A percentile compares a stretch with the other conserved stretches of the same genome.
Evolutionary conservation across 2,797 vertebrate genomes (phyloP).

Genomic region (Fundulus diaphanus): DNA sequence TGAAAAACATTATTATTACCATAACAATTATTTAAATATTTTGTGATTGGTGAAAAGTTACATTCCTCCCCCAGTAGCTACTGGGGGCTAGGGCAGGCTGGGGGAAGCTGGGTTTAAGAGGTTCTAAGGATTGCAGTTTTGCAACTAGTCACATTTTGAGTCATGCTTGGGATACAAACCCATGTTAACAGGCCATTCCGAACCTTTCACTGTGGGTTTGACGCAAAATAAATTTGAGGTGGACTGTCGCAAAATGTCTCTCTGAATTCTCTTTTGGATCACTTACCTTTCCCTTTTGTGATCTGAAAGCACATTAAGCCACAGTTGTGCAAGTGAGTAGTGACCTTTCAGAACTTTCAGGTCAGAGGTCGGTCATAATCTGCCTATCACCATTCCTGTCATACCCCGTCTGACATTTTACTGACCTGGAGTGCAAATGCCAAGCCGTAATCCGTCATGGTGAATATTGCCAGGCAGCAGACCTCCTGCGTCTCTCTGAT

Average conservation of each 20-base stretch:
- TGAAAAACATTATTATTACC: too few species aligned
- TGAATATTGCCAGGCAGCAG: slow-evolving; percentile 36
- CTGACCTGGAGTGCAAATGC: slow-evolving; percentile 80
- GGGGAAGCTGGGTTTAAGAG: too few species aligned
- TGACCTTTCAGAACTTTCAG: slow-evolving; percentile 75
- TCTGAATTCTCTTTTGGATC: slow-evolving; percentile 27
- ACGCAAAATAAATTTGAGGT: slow-evolving; percentile 1
- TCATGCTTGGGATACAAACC: not conserved
- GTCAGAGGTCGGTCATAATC: slow-evolving; percentile 79
- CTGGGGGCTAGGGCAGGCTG: too few species aligned
- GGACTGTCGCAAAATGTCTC: slow-evolving; percentile 33
- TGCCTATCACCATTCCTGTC: slow-evolving; percentile 80
- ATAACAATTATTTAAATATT: too few species aligned
- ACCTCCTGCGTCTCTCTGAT: slow-evolving; percentile 20
- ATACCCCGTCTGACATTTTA: slow-evolving; percentile 81
- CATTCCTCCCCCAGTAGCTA: too few species aligned
- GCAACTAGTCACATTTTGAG: not conserved
- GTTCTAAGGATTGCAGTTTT: not conserved
- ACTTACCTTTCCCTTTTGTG: slow-evolving; percentile 35
- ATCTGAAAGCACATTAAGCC: slow-evolving; percentile 55
- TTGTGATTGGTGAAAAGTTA: too few species aligned
- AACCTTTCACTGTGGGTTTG: not conserved
- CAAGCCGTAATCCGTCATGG: slow-evolving; percentile 73
- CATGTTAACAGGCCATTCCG: not conserved
- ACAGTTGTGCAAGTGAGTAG: slow-evolving; percentile 48